A percentile compares a stretch with the other conserved stretches of the same genome.
phyloP scores from a whole-genome alignment of 2,113 vertebrate genomes.

The Tetrao urogallus region DNA sequence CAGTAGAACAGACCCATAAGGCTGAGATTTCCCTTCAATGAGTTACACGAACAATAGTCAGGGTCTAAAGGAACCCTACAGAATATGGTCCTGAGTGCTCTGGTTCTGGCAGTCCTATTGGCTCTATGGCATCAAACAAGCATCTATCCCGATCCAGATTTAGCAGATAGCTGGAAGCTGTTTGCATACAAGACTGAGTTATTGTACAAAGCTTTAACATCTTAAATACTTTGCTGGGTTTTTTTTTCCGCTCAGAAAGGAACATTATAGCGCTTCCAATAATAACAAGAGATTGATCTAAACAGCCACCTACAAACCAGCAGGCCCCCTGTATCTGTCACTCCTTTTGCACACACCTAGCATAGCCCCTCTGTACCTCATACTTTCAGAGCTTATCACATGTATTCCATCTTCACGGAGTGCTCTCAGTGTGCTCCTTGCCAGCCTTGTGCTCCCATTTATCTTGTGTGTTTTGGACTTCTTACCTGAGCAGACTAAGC shows the following conservation, averaged over 20 bases:
- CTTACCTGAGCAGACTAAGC: background rate
- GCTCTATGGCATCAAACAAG: background rate
- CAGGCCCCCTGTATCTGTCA: background rate
- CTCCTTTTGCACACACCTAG: background rate
- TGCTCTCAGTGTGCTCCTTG: background rate
- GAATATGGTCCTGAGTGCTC: background rate
- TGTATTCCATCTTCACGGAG: background rate
- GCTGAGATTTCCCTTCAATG: background rate
- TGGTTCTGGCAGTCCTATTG: background rate
- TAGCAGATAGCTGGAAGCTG: background rate
- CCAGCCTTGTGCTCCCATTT: background rate
- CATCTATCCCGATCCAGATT: background rate
- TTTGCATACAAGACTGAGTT: background rate
- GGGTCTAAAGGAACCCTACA: background rate
- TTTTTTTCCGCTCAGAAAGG: background rate
- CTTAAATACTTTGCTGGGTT: background rate
- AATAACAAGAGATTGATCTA: background rate
- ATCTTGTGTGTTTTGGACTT: background rate
- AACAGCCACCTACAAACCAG: background rate
- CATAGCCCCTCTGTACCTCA: background rate
- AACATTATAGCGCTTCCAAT: background rate
- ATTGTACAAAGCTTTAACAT: background rate
- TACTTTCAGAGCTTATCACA: background rate
- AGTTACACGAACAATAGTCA: background rate
- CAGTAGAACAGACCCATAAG: background rate